Evolutionary conservation across 2,888 invertebrate genomes (phyloP).

Genomic region (Polydesmus complanatus): DNA sequence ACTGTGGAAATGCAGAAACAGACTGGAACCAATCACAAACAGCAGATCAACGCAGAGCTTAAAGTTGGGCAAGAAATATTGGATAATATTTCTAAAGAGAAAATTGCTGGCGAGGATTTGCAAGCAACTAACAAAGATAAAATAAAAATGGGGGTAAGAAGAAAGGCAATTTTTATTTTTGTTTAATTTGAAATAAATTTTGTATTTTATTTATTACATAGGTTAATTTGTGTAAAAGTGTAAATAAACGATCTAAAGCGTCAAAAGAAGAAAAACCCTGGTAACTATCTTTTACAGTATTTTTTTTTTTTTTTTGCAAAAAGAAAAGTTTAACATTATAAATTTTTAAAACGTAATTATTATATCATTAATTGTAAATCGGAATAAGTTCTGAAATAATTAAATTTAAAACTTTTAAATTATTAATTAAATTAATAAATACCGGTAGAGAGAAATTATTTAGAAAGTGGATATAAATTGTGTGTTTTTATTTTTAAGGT

Average conservation of each 20-base stretch:
- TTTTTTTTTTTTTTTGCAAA: too few species aligned
- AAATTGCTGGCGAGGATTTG: background rate
- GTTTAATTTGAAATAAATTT: background rate
- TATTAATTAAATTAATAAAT: too few species aligned
- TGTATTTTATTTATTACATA: background rate
- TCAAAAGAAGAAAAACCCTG: background rate
- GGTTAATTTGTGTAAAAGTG: background rate
- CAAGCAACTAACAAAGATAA: background rate
- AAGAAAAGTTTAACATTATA: background rate
- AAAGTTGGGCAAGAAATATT: background rate
- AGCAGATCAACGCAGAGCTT: background rate
- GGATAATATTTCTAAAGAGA: background rate
- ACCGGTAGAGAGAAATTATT: too few species aligned
- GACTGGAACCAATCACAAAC: background rate
- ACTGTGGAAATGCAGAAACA: conserved; percentile 16
- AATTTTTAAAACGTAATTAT: too few species aligned
- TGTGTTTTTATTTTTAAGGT: too few species aligned
- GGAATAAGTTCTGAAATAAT: too few species aligned
- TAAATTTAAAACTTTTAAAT: too few species aligned
- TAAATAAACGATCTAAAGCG: background rate
- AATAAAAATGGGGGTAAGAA: background rate
- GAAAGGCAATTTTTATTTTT: background rate
- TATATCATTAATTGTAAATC: too few species aligned
- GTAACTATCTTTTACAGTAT: background rate
- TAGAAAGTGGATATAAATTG: too few species aligned